Conservation (phyloP, 2,797 vertebrate genomes). For the Fistularia commersonii region DNA sequence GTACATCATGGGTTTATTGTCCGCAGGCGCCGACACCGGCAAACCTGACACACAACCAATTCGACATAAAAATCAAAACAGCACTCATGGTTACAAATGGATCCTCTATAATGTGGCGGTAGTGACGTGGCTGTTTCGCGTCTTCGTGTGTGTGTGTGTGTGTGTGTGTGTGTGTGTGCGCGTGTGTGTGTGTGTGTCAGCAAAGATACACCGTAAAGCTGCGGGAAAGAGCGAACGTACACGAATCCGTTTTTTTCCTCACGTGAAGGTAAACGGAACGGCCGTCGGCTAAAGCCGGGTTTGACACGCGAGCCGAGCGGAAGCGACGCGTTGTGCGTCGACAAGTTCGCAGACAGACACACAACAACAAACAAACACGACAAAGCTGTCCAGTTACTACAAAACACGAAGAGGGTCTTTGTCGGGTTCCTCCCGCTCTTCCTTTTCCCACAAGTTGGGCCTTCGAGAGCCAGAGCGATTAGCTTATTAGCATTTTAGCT, state of each 20-base stretch:
- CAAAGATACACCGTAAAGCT: slow-evolving; percentile 38
- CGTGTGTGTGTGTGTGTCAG: too few species aligned
- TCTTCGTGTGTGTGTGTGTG: too few species aligned
- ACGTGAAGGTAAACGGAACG: too few species aligned
- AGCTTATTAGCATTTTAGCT: slow-evolving; percentile 77
- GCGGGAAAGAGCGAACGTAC: slow-evolving; percentile 19
- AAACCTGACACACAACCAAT: slow-evolving; percentile 46
- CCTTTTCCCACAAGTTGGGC: slow-evolving; percentile 40
- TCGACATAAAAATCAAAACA: slow-evolving; percentile 38
- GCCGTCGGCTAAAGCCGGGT: slow-evolving; percentile 28
- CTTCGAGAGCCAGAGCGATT: slow-evolving; percentile 60
- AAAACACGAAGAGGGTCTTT: slow-evolving; percentile 53
- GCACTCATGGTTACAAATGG: slow-evolving; percentile 28
- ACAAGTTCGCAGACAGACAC: slow-evolving; percentile 47
- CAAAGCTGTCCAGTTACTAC: slow-evolving; percentile 51
- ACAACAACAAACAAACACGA: slow-evolving; percentile 33
- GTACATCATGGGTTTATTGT: slow-evolving; percentile 62
- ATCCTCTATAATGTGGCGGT: slow-evolving; percentile 27
- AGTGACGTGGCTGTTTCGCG: too few species aligned
- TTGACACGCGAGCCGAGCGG: slow-evolving; percentile 39
- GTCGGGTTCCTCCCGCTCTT: slow-evolving; percentile 53
- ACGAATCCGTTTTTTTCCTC: too few species aligned
- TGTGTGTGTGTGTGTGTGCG: too few species aligned
- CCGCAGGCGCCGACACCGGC: slow-evolving; percentile 56
- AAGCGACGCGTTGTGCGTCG: slow-evolving; percentile 51